Evolutionary conservation across 2,797 vertebrate genomes (phyloP), one percentile per base, ranked within the genome.

Genomic region (Novumbra hubbsi): DNA sequence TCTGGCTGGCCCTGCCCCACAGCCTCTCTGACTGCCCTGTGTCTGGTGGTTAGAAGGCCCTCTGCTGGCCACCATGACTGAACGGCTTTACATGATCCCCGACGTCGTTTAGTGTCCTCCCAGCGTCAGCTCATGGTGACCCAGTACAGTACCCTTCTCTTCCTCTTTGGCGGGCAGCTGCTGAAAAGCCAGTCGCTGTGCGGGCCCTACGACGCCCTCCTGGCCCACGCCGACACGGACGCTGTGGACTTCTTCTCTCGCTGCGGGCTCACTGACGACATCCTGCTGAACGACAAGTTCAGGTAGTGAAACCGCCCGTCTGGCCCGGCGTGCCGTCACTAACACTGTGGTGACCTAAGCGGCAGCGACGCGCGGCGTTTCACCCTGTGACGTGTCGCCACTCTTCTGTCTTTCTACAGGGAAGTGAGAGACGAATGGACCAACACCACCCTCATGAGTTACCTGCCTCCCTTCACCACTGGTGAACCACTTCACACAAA

Each of bases 401-500:
- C 11, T 15, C 28, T 38, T 16, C n/a, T 69, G 27, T 74, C 49
- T 45, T 66, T 70, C 45, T 12, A 17, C 49, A 87, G 86, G 60
- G 81, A 82, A 66, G 71, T 83, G 70, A 79, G 77, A 38, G 77
- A 79, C 48, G 84, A 85, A 0, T 85, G 84, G 80, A 78, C 72
- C 38, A 80, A 86, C 74, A 82, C 78, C 34, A 83, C 76, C n/a
- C 55, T 84, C 5, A 84, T 86, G 83, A 85, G 86, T 62, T 85
- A 86, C 74, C 80, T 86, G 52, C 81, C 83, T 74, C 76, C 82
- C 5, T 87, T 76, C 50, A 80, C 72, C 16, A 67, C 74, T 69
- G 80, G 83, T 83, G 65, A 79, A 74, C 66, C 68, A 8, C 30
- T 17, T 57, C 11, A 21, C 28, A 17, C 41, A 34, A 14, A 55